Percentiles rank a stretch among this genome's conserved stretches.
Conservation (phyloP, 2,797 vertebrate genomes). For the Oreochromis mossambicus region DNA sequence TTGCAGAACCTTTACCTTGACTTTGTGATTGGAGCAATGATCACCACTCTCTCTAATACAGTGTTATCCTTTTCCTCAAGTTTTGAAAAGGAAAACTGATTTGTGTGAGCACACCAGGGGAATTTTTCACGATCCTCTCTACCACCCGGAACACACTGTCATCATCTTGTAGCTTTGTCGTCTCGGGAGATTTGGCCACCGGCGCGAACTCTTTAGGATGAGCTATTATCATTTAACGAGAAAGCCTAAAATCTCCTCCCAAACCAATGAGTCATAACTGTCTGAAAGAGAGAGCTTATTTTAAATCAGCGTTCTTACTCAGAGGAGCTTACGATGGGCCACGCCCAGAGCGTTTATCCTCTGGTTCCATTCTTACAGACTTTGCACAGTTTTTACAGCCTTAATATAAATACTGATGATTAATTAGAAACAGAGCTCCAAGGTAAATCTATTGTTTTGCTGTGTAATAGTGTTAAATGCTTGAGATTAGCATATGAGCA, state of each 20-base stretch:
- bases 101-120: background rate
- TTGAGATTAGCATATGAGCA: slow-evolving; percentile 17
- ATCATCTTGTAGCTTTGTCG: background rate
- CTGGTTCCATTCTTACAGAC: slow-evolving; percentile 11
- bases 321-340: slow-evolving; percentile 22
- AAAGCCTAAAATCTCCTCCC: slow-evolving; percentile 21
- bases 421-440: slow-evolving; percentile 35
- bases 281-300: slow-evolving; percentile 36
- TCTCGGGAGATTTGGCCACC: slow-evolving; percentile 18
- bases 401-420: slow-evolving; percentile 21
- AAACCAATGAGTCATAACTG: slow-evolving; percentile 30
- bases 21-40: background rate
- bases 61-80: fast-evolving
- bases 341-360: slow-evolving; percentile 23
- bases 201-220: background rate
- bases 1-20: background rate
- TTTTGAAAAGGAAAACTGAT: background rate
- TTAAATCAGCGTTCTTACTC: slow-evolving; percentile 30
- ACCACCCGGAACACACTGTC: background rate
- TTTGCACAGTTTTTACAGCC: background rate
- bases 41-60: background rate
- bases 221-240: slow-evolving; percentile 40
- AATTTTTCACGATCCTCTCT: background rate
- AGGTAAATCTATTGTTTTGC: slow-evolving; percentile 33
- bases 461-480: background rate